Conservation (phyloP, 2,113 vertebrate species). For the Mixornis gularis region DNA sequence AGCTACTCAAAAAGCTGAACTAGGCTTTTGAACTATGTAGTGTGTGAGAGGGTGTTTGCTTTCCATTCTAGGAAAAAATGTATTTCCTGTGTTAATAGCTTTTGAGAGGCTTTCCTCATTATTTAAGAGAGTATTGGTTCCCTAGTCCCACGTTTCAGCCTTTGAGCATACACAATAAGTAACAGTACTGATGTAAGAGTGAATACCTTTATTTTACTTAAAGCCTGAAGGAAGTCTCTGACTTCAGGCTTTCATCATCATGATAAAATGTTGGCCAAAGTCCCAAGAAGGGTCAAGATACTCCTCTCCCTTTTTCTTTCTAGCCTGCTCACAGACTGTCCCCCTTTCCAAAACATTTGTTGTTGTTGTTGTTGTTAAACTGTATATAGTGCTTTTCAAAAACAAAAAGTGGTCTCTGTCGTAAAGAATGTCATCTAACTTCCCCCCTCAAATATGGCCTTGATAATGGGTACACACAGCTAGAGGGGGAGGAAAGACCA, state of each 20-base stretch:
- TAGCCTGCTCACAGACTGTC: not conserved
- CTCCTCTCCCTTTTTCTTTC: not conserved
- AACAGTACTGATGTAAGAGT: not conserved
- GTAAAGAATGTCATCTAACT: not conserved
- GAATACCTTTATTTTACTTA: not conserved
- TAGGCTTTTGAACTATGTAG: not conserved
- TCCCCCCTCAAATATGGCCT: not conserved
- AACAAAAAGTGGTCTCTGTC: not conserved
- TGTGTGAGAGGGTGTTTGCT: not conserved
- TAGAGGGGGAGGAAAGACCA: not conserved
- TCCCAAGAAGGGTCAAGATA: not conserved
- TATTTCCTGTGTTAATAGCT: not conserved
- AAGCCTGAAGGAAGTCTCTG: not conserved
- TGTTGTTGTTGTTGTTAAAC: not conserved
- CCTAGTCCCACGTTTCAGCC: not conserved
- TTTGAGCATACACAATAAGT: not conserved
- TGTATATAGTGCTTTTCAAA: not conserved
- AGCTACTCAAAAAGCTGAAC: not conserved
- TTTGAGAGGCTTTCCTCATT: not conserved
- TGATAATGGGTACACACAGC: not conserved
- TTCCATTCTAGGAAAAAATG: not conserved
- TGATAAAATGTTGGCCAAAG: not conserved
- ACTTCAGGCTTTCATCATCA: not conserved
- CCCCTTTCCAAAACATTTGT: not conserved
- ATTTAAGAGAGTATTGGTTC: not conserved